Conservation (phyloP, 2,113 vertebrate genomes). For the Columbina picui region DNA sequence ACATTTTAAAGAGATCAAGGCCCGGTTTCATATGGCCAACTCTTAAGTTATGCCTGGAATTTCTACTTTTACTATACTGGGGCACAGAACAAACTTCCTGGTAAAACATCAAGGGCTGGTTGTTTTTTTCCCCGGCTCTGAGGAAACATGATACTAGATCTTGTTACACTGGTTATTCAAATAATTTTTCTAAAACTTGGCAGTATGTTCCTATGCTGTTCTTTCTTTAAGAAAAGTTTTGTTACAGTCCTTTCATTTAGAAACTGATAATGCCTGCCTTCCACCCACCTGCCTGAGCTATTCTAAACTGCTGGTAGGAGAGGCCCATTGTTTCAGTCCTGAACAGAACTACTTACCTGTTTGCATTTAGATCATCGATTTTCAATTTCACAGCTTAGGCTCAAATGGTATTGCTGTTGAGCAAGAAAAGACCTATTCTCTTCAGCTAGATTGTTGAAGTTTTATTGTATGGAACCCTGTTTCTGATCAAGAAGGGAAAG, state of each 20-base stretch:
- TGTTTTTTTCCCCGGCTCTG: background rate
- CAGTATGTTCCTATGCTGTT: background rate
- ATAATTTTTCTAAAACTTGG: constrained; percentile 14
- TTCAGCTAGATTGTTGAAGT: background rate
- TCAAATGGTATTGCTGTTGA: background rate
- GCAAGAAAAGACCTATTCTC: background rate
- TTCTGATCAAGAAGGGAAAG: background rate
- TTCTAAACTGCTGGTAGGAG: background rate
- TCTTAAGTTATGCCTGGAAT: constrained; percentile 34
- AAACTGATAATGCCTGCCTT: background rate
- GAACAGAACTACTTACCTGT: background rate
- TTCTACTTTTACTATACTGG: background rate
- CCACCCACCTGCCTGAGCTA: background rate
- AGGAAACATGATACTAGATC: background rate
- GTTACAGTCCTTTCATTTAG: background rate
- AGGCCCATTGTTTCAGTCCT: background rate
- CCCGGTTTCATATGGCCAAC: background rate
- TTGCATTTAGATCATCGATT: background rate
- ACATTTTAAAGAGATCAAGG: background rate
- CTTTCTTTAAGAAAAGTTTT: background rate
- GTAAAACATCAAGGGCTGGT: background rate
- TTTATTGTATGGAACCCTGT: background rate
- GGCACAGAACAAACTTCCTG: background rate
- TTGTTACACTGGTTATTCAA: constrained; percentile 34
- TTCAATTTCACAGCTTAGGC: background rate